Conservation (phyloP, 2,888 invertebrate species). For the Sericinus montela region DNA sequence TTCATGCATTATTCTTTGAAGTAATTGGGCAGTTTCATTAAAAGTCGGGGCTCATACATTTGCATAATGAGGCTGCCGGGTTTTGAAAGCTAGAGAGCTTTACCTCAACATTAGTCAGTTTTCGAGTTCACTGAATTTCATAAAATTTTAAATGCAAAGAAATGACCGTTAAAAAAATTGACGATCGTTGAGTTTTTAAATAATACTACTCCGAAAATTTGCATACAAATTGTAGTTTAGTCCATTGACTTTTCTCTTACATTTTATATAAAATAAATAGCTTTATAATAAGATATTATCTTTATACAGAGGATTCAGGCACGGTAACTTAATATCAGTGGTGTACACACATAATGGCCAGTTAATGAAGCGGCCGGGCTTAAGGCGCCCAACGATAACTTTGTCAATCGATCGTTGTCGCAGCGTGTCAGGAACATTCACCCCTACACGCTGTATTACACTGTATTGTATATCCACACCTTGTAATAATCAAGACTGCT, state of each 20-base stretch:
- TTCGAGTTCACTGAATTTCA: slow-evolving; percentile 31
- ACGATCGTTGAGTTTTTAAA: no score
- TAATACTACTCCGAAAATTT: no score
- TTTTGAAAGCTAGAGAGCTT: slow-evolving; percentile 38
- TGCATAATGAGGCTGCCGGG: slow-evolving; percentile 68
- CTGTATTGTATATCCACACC: neutral
- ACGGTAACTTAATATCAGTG: no score
- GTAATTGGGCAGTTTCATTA: slow-evolving; percentile 71
- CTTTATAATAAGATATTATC: no score
- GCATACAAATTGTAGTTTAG: no score
- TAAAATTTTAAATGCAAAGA: neutral
- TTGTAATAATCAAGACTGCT: no score
- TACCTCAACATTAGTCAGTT: slow-evolving; percentile 15
- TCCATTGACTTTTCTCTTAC: no score
- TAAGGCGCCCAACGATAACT: slow-evolving; percentile 28
- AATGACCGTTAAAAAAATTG: no score
- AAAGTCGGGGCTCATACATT: slow-evolving; percentile 71
- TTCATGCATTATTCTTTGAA: slow-evolving; percentile 64
- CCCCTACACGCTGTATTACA: neutral
- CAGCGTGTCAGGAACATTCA: neutral
- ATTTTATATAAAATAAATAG: no score
- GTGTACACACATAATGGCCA: neutral
- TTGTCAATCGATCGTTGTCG: slow-evolving; percentile 26
- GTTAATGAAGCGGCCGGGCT: slow-evolving; percentile 24
- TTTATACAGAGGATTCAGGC: no score